Conservation (phyloP, 2,797 vertebrate species). For the Ctenopoma multispine region DNA sequence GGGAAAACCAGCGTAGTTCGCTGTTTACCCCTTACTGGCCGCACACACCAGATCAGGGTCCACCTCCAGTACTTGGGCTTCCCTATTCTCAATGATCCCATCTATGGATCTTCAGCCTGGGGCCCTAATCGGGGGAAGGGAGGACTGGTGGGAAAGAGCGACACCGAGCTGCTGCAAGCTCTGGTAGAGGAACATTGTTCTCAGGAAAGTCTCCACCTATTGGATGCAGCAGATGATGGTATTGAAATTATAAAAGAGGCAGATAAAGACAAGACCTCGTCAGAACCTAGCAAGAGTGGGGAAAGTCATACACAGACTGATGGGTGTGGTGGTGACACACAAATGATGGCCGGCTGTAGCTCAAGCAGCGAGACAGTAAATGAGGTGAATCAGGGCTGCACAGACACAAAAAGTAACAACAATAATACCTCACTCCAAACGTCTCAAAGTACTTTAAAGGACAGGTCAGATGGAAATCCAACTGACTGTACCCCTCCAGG, state of each 20-base stretch:
- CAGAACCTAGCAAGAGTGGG: constrained; percentile 19
- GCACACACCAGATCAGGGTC: constrained; percentile 98
- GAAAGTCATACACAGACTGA: constrained; percentile 13
- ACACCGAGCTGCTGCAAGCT: constrained; percentile 90
- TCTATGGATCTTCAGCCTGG: constrained; percentile 95
- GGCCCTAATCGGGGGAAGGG: constrained; percentile 90
- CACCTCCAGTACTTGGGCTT: constrained; percentile 96
- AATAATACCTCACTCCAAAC: background rate
- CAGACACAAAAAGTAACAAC: constrained; percentile 9
- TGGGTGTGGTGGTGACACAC: background rate
- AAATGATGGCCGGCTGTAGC: background rate
- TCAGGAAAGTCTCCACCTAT: constrained; percentile 88
- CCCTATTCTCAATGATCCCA: constrained; percentile 95
- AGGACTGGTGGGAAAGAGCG: constrained; percentile 86
- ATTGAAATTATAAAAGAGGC: constrained; percentile 9
- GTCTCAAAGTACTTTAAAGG: background rate
- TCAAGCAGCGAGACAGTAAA: background rate
- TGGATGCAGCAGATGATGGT: constrained; percentile 81
- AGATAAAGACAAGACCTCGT: constrained; percentile 3
- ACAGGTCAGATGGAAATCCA: constrained; percentile 32
- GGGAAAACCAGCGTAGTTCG: constrained; percentile 91
- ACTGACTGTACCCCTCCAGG: constrained; percentile 2
- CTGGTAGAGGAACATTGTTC: constrained; percentile 90
- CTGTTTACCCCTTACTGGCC: constrained; percentile 92
- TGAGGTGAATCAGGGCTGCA: constrained; percentile 9